Conservation (phyloP, 2,888 invertebrate species). For the Sarcophaga variegata region DNA sequence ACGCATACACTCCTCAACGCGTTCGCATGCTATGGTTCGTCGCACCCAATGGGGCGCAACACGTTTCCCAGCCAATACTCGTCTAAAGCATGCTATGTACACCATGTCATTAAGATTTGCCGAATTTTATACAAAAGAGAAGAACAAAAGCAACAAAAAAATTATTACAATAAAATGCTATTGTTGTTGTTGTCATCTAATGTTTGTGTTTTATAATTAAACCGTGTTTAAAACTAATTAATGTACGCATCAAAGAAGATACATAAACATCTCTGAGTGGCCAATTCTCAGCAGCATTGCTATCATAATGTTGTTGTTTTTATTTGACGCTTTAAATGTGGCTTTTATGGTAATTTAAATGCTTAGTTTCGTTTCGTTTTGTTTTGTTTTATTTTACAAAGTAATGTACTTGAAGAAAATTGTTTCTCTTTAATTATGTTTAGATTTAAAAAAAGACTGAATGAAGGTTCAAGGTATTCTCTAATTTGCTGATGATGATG, state of each 20-base stretch:
- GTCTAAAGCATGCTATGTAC: conserved; percentile 88
- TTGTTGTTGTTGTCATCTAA: conserved; percentile 17
- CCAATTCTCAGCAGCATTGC: conserved; percentile 26
- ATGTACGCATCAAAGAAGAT: no score
- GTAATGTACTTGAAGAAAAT: conserved; percentile 33
- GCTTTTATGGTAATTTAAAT: conserved; percentile 31
- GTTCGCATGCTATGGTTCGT: conserved; percentile 87
- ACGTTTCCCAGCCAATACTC: conserved; percentile 88
- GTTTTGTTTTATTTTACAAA: conserved; percentile 14
- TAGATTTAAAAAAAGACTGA: conserved; percentile 8
- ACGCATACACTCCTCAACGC: conserved; percentile 88
- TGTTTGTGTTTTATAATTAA: conserved; percentile 33
- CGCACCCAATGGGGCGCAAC: conserved; percentile 87
- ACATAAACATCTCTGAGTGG: neutral
- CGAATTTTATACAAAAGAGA: neutral
- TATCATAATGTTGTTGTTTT: conserved; percentile 5
- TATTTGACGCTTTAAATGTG: conserved; percentile 37
- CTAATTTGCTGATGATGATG: neutral
- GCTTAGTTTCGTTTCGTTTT: conserved; percentile 22
- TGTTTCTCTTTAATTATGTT: conserved; percentile 4
- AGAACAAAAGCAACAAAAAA: neutral
- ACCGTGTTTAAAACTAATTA: no score
- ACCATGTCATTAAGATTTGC: conserved; percentile 16
- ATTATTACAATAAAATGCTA: conserved; percentile 16
- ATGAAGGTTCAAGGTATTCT: conserved; percentile 28